Base-by-base conservation (phyloP, 2,797 vertebrate genomes). In the Coreius guichenoti region DNA sequence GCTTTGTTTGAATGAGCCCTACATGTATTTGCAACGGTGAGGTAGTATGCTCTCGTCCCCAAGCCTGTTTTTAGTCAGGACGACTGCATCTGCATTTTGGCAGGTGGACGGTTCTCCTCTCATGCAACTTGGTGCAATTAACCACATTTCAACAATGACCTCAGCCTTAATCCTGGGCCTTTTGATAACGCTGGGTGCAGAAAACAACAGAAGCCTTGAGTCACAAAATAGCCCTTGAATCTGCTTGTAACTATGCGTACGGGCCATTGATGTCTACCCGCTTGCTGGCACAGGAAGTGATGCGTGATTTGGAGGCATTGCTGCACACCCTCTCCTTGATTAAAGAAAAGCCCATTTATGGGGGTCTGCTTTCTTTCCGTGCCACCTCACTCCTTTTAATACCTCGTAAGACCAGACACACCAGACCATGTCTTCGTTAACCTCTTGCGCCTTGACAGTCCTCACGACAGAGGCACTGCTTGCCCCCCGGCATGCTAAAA, bases 251-350 rank as follows among this genome's bases (percentile, higher is more conserved):
- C 92, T 94, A 91, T 94, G 93, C 93, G 91, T 90, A 88, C 92
- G 92, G 39, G 91, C 85, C 90, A 94, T 94, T 95, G 91, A 93
- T 91, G 91, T 89, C 85, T 88, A 54, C 86, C 85, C 82, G 68
- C 91, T 87, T 26, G 88, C 92, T 94, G 85, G 89, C 94, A 93
- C 92, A 90, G 85, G 92, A 94, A 93, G 94, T 94, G 91, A 95
- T 94, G 93, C 93, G 92, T 94, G 92, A 94, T 94, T 94, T 92
- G 89, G 90, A 92, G 91, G 91, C 89, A 90, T 77, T 91, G 91
- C 89, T 74, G 63, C 81, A 76, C 72, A 72, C 74, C 65, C 89
- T 85, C 86, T 87, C 87, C 91, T 89, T 96, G 94, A 95, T 96
- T 96, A 96, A 95, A 96, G 94, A 93, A 90, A 93, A 91, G 82